phyloP scores from a whole-genome alignment of 2,888 invertebrate genomes.

The Zeuzera pyrina region DNA sequence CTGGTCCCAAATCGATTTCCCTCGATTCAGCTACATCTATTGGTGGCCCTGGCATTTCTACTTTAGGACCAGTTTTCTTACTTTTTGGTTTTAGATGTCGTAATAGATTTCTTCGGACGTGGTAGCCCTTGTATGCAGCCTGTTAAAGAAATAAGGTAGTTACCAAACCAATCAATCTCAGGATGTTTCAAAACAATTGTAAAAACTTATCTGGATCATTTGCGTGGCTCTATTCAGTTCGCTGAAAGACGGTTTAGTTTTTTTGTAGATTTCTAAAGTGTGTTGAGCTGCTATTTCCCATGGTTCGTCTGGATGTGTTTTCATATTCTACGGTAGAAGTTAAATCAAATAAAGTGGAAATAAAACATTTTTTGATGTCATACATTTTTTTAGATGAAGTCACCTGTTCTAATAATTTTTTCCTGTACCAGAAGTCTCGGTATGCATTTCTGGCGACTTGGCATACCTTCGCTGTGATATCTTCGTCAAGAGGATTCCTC shows the following conservation, averaged over 20 bases:
- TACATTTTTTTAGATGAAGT: not conserved
- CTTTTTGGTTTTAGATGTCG: constrained; percentile 31
- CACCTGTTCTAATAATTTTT: constrained; percentile 43
- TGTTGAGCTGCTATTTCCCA: constrained; percentile 56
- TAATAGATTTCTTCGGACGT: constrained; percentile 46
- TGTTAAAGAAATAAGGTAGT: constrained; percentile 15
- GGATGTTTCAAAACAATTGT: not conserved
- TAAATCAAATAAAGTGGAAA: not conserved
- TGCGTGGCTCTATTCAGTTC: constrained; percentile 46
- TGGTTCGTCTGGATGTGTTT: constrained; percentile 34
- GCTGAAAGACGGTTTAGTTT: constrained; percentile 43
- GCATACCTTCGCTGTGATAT: constrained; percentile 42
- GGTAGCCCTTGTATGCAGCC: constrained; percentile 59
- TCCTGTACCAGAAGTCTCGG: constrained; percentile 56
- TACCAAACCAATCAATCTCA: no score
- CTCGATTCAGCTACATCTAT: constrained; percentile 44
- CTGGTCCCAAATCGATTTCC: constrained; percentile 48
- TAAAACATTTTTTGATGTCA: not conserved
- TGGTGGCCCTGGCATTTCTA: constrained; percentile 44
- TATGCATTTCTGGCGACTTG: constrained; percentile 53
- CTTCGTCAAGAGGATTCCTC: constrained; percentile 35
- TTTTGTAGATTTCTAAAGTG: constrained; percentile 50
- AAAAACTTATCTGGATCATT: constrained; percentile 56
- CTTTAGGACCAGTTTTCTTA: constrained; percentile 28
- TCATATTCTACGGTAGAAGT: constrained; percentile 7